These are phyloP conservation scores for Trisateles emortualis DNA, from an alignment of 2,888 invertebrate species.

Conservation along the genomic window DNA sequence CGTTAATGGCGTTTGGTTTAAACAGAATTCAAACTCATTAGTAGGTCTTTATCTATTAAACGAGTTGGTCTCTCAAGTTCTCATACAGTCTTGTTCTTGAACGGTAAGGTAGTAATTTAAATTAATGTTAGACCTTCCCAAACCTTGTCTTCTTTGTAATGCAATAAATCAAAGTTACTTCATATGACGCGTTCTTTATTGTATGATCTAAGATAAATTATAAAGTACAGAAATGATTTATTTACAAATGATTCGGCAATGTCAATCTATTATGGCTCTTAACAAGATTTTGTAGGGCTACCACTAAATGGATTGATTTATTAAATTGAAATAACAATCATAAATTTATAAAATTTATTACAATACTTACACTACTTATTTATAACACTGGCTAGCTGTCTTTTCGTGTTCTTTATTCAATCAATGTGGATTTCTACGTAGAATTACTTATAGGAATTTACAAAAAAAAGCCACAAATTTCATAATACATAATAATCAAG, in stretches of 20 bases:
- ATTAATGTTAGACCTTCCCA: constrained; percentile 7
- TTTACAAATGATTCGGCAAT: constrained; percentile 11
- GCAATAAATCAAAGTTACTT: constrained; percentile 18
- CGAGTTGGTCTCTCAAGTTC: not conserved
- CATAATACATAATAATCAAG: too few species aligned
- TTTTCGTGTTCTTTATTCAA: too few species aligned
- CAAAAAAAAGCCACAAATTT: too few species aligned
- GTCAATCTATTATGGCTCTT: not conserved
- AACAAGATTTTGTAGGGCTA: not conserved
- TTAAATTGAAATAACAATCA: not conserved
- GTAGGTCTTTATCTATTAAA: constrained; percentile 13
- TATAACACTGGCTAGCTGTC: too few species aligned
- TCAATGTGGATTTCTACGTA: too few species aligned
- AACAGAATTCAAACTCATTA: constrained; percentile 27
- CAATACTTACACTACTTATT: too few species aligned
- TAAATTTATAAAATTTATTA: too few species aligned
- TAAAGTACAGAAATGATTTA: not conserved
- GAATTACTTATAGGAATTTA: too few species aligned
- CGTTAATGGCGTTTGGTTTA: constrained; percentile 31
- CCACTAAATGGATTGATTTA: not conserved
- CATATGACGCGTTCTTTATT: constrained; percentile 8
- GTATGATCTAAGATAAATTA: not conserved
- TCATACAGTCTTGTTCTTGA: not conserved
- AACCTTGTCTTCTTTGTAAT: constrained; percentile 1
- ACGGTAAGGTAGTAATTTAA: not conserved